Evolutionary conservation across 2,888 invertebrate genomes (phyloP), one percentile per base, ranked within the genome.

Genomic region (Parnassius apollo): DNA sequence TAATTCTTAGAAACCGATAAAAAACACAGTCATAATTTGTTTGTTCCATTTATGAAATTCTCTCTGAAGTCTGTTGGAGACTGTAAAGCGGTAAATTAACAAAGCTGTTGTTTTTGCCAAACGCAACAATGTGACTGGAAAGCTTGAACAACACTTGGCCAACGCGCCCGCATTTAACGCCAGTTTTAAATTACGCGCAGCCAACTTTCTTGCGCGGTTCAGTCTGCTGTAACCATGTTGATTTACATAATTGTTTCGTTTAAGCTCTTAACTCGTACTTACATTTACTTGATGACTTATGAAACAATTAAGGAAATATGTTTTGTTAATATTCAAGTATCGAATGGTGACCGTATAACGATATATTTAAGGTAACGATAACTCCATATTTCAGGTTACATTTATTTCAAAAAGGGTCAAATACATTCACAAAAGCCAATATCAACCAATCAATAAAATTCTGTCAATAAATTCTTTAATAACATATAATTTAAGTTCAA

Each of bases 161-260:
- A 42, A 7, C 48, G 35, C 10, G 52, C 52, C 9, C 61, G 50
- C 46, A 3, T 51, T 61, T 62, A 57, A 57, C 48, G 49, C 42
- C 49, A 42, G 60, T 12, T 55, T 18, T 55, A 53, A 60, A 60
- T 61, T 62, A 62, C 44, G 48, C 57, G n/a, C 61, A 57, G 52
- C 42, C 42, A 46, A 55, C 54, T 60, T 60, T 52, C 57, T 62
- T 62, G 52, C 48, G 35, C 57, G 57, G 46, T 46, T 11, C 9
- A 18, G 42, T 48, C 22, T 46, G 13, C 13, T 55, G 35, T 50
- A 22, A 4, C 52, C 4, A 42, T 42, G 13, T 48, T 42, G 18
- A 52, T 62, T 62, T 62, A 35, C 61, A 62, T 57, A 62, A 62
- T 57, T 62, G 48, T 57, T 48, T 42, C 53, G 35, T 60, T 52